Base-by-base conservation (phyloP, 2,888 invertebrate genomes). In the Sinohyriopsis cumingii region DNA sequence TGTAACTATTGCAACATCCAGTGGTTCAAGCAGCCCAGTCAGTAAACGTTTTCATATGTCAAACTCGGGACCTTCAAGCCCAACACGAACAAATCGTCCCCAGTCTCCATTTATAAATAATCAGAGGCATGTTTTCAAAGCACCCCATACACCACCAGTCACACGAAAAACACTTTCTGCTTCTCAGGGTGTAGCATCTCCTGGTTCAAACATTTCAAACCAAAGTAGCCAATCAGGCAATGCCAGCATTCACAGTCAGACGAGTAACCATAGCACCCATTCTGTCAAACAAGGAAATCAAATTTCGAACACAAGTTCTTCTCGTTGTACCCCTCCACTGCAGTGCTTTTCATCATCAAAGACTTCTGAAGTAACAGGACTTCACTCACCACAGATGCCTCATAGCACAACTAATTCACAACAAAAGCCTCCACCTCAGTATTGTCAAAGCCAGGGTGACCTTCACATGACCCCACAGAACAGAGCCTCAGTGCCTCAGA, bases 11-110 rank as follows among this genome's bases (percentile, higher is more conserved):
- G 82, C 83, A 55, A 80, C 82, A 25, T 85, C 85, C 59, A 85
- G 84, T 72, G 84, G 84, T 19, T 84, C 84, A 25, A 85, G 82
- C 72, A 85, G 85, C 64, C 86, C 86, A 54, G 84, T 84, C 54
- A 83, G 83, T 71, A 86, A 86, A 64, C 69, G 85, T 56, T 84
- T 84, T 65, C 86, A 85, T 72, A 66, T 82, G 65, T 84, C 86
- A 28, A 79, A 73, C 54, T 84, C 84, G n/a, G 83, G 83, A 33
- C 83, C 84, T 24, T 79, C 82, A 18, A 85, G 83, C 74, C 80
- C 65, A 28, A 75, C 72, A 25, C 61, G 76, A 55, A 72, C 63
- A n/a, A 73, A 69, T 19, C 76, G 78, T 18, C 82, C 80, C 25
- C 74, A 75, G 25, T 61, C 78, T 61, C 69, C 76, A 33, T 76